Percentiles rank a stretch among this genome's conserved stretches.
Evolutionary conservation across 2,113 vertebrate genomes (phyloP).

Genomic region (Argyrosomus japonicus): DNA sequence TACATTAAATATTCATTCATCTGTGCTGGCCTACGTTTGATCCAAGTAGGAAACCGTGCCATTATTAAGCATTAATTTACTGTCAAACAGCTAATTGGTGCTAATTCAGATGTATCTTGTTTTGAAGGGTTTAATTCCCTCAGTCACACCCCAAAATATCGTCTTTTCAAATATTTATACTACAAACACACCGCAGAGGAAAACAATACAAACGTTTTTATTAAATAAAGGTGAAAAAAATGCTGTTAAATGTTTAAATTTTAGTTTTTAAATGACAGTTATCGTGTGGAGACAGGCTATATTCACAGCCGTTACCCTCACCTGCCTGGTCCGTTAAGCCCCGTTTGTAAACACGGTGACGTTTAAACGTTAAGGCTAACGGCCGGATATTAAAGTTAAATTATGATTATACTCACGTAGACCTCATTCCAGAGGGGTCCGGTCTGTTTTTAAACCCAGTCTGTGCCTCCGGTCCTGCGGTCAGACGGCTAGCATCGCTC

Average conservation of each 20-base stretch:
- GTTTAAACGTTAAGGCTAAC: accelerated
- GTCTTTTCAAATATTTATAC: background rate
- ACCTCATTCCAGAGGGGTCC: constrained; percentile 1
- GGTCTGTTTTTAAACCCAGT: background rate
- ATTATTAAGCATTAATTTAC: background rate
- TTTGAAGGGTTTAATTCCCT: background rate
- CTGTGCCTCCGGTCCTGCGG: background rate
- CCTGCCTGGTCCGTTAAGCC: constrained; percentile 16
- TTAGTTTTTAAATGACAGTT: background rate
- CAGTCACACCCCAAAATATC: background rate
- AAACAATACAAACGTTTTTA: accelerated
- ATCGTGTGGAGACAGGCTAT: constrained; percentile 4
- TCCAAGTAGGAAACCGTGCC: background rate
- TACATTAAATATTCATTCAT: constrained; percentile 10
- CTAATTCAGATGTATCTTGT: background rate
- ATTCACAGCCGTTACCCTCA: constrained; percentile 18
- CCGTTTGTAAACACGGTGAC: constrained; percentile 25
- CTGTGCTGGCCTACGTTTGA: constrained; percentile 10
- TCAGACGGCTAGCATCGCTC: background rate
- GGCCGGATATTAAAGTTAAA: background rate
- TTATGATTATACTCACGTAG: constrained; percentile 8
- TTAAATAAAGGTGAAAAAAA: background rate
- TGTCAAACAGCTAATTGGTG: background rate
- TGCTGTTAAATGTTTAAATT: accelerated
- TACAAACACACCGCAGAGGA: background rate